Evolutionary conservation across 1,140 invertebrate genomes (phyloP), one percentile per base, ranked within the genome.

Genomic region (Pararge aegeria): DNA sequence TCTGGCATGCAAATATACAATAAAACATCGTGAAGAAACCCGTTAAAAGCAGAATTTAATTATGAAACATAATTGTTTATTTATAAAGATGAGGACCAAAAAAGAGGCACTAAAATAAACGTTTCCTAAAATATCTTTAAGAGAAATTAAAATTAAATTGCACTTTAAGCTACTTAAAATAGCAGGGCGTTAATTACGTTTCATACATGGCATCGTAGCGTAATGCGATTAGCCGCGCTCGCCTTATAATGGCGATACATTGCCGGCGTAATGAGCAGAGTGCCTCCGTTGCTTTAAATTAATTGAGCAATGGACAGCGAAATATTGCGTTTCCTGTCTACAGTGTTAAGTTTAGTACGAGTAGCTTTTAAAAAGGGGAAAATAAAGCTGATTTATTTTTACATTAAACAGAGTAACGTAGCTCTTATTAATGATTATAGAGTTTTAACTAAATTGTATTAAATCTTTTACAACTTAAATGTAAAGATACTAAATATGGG

Each of bases 211-310:
- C 46, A 60, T 54, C 50, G 57, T 55, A 52, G 56, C 19, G 46
- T 64, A 64, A 64, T 42, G 49, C 46, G 44, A 64, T 64, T 60
- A 64, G 13, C 21, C 15, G 29, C 19, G 29, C 34, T 30, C 56
- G 51, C 49, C 51, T 48, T 58, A 51, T 64, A 59, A 51, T 52
- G 16, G 29, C 40, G 42, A 54, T 60, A 54, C 55, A 64, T 64
- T 37, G 52, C 51, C 51, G 7, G 46, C 27, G 57, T 64, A 59
- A 64, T 64, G 52, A 64, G 62, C 52, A 49, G 46, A 64, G 62
- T 55, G 62, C 56, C 62, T 64, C 15, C 19, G 51, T 44, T 59
- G 27, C 24, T 58, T 21, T 37, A 37, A 60, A 49, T 50, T 64
- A 55, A 59, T 59, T 55, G 56, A 16, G 52, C 34, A 50, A 55